Evolutionary conservation across 2,797 vertebrate species (phyloP).

Genomic region (Peromyscus eremicus): DNA sequence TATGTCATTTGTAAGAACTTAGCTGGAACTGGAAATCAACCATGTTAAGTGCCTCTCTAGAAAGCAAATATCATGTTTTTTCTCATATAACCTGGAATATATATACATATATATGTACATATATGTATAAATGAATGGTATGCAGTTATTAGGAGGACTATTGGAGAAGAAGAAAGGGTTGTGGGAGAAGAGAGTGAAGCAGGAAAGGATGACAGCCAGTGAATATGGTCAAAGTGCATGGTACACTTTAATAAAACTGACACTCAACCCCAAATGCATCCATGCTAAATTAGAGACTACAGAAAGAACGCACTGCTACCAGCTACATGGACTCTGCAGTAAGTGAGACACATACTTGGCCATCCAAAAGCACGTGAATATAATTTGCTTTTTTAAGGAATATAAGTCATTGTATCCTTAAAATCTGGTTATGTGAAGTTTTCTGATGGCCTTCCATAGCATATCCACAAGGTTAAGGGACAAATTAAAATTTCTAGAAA

Average conservation of each 20-base stretch:
- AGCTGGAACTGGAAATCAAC: not conserved
- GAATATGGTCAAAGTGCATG: not conserved
- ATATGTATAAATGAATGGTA: not conserved
- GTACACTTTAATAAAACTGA: not conserved
- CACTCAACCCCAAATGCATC: not conserved
- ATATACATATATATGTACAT: not conserved
- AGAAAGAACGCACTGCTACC: not conserved
- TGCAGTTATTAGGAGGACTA: not conserved
- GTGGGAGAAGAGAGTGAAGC: too few relatives aligned
- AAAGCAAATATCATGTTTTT: not conserved
- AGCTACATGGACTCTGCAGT: not conserved
- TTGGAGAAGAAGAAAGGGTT: not conserved
- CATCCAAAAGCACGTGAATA: not conserved
- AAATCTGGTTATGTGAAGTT: not conserved
- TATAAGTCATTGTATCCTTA: not conserved
- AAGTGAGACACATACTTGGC: not conserved
- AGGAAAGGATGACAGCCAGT: not conserved
- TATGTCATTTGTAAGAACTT: not conserved
- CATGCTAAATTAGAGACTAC: not conserved
- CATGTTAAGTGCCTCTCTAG: not conserved
- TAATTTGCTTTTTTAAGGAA: not conserved
- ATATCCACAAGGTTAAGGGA: not conserved
- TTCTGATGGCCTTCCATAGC: not conserved
- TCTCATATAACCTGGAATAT: not conserved
- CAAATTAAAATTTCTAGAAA: not conserved